Evolutionary conservation across 2,888 invertebrate genomes (phyloP).

Genomic region (Pristionchus fissidentatus): DNA sequence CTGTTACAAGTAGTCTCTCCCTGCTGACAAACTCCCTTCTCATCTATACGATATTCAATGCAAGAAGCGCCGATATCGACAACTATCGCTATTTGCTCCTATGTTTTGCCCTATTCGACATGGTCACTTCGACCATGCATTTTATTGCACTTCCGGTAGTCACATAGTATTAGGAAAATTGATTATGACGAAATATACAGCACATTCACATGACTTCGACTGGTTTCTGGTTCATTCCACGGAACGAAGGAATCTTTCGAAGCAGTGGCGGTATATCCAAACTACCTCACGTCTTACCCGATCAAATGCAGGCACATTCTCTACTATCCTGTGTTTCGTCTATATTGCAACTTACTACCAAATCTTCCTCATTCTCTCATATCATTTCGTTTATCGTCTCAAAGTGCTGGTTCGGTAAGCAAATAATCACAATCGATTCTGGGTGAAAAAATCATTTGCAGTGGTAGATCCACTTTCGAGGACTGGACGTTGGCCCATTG

Average conservation of each 20-base stretch:
- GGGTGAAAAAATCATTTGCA: not conserved
- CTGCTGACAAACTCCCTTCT: not conserved
- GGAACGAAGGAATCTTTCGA: not conserved
- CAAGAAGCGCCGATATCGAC: not conserved
- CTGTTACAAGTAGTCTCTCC: not conserved
- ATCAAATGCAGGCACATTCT: not conserved
- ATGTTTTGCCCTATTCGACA: not conserved
- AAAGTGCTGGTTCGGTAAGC: not conserved
- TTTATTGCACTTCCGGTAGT: not conserved
- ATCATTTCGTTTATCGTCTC: not conserved
- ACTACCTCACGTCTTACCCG: not conserved
- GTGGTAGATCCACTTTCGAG: not conserved
- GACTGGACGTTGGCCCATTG: not conserved
- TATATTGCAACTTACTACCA: slow-evolving; percentile 1
- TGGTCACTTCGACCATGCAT: not conserved
- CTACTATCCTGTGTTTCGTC: not conserved
- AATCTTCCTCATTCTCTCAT: slow-evolving; percentile 13
- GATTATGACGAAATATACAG: no score
- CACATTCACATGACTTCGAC: slow-evolving; percentile 28
- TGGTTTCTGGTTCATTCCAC: not conserved
- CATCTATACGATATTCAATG: not conserved
- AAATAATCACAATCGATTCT: not conserved
- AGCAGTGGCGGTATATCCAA: not conserved
- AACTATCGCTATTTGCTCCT: not conserved
- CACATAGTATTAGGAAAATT: no score